Percentiles rank a stretch among this genome's conserved stretches.
Evolutionary conservation across 2,113 vertebrate genomes (phyloP).

Genomic region (Petrocephalus zakoni): DNA sequence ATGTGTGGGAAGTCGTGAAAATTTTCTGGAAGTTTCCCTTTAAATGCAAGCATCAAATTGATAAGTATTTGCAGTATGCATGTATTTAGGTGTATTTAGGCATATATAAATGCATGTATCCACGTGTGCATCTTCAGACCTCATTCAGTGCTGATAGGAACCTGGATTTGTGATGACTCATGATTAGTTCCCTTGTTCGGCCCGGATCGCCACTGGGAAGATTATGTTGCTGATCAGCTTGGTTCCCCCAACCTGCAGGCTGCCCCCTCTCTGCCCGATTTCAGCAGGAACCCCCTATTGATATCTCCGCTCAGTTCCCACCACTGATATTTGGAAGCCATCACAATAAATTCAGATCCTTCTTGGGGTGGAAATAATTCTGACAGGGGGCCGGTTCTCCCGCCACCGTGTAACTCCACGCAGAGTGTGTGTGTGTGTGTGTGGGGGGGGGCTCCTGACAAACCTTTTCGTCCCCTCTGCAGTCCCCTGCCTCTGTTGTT

Average conservation of each 20-base stretch:
- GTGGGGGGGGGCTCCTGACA: too few relatives aligned
- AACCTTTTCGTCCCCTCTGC: too few relatives aligned
- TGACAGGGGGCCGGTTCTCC: too few relatives aligned
- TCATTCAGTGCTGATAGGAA: background rate
- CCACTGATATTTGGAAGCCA: conserved; percentile 59
- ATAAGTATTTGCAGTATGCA: background rate
- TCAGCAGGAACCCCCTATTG: conserved; percentile 45
- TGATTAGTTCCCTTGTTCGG: background rate
- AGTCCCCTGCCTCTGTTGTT: too few relatives aligned
- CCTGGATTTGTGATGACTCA: background rate
- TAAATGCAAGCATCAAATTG: background rate
- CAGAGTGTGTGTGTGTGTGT: too few relatives aligned
- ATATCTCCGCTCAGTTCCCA: conserved; percentile 48
- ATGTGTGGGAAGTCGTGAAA: background rate
- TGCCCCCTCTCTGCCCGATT: conserved; percentile 22
- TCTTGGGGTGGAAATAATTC: conserved; percentile 44
- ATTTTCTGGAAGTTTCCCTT: background rate
- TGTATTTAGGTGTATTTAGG: background rate
- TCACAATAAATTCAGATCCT: conserved; percentile 42
- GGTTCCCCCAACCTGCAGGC: background rate
- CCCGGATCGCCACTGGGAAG: too few relatives aligned
- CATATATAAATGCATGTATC: background rate
- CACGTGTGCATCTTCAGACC: background rate
- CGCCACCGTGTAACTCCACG: too few relatives aligned
- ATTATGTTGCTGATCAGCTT: background rate